Conservation (phyloP, 2,888 invertebrate genomes). For the Watsonalla binaria region DNA sequence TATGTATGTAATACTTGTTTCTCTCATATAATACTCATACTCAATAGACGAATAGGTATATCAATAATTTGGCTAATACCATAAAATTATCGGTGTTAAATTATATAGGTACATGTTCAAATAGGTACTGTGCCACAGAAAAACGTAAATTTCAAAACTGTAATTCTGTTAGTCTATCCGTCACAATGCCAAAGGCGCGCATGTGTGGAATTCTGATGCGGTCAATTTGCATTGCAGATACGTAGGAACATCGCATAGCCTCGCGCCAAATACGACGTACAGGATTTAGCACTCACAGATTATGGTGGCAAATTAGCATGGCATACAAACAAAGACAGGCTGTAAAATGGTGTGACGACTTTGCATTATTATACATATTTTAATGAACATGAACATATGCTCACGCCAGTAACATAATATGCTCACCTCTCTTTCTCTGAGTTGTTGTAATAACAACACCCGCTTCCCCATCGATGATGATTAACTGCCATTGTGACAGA, state of each 20-base stretch:
- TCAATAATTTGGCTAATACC: no score
- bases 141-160: conserved; percentile 16
- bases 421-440: no score
- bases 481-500: no score
- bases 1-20: no score
- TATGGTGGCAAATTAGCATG: conserved; percentile 51
- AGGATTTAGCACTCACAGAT: conserved; percentile 56
- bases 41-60: no score
- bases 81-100: not conserved
- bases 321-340: conserved; percentile 26
- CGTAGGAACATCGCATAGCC: conserved; percentile 35
- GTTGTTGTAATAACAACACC: no score
- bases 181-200: conserved; percentile 26
- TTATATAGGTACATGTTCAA: not conserved
- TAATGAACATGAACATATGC: not conserved
- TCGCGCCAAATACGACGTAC: conserved; percentile 26
- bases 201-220: conserved; percentile 39
- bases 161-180: conserved; percentile 23
- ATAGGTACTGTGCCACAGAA: conserved; percentile 3
- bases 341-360: conserved; percentile 14
- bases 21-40: no score
- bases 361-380: not conserved
- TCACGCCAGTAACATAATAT: no score
- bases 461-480: no score
- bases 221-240: conserved; percentile 64